phyloP scores from a whole-genome alignment of 2,113 vertebrate genomes.

The Megaceryle maxima region DNA sequence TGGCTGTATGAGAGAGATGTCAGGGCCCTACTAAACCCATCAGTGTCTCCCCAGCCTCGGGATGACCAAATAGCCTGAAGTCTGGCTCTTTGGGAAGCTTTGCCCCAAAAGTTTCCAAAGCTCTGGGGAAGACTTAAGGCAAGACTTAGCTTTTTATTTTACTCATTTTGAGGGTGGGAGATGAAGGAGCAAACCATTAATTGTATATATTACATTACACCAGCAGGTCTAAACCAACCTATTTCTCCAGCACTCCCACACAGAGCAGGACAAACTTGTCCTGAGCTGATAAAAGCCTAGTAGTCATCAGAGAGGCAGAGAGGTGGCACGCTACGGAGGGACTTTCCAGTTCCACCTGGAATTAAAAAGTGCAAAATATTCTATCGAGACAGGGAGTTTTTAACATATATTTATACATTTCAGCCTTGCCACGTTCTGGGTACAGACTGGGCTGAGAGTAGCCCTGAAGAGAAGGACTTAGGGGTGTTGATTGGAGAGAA shows the following conservation, averaged over 20 bases:
- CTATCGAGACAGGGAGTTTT: neutral
- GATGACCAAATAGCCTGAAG: neutral
- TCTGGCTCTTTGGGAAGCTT: neutral
- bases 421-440: neutral
- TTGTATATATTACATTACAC: neutral
- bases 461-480: no score
- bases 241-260: neutral
- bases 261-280: neutral
- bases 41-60: accelerated
- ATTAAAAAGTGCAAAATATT: neutral
- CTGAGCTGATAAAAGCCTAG: neutral
- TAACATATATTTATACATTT: neutral
- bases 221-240: neutral
- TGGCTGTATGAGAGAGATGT: neutral
- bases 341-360: neutral
- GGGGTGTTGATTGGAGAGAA: no score
- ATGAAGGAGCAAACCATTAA: neutral
- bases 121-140: neutral
- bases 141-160: neutral
- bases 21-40: neutral
- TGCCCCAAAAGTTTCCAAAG: neutral
- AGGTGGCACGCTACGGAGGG: neutral
- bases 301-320: neutral
- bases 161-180: neutral
- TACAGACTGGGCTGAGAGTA: no score